These are phyloP conservation scores for Parazoanthus swiftii DNA, from an alignment of 92 coral and sea anemone species.

Conservation along the genomic window DNA sequence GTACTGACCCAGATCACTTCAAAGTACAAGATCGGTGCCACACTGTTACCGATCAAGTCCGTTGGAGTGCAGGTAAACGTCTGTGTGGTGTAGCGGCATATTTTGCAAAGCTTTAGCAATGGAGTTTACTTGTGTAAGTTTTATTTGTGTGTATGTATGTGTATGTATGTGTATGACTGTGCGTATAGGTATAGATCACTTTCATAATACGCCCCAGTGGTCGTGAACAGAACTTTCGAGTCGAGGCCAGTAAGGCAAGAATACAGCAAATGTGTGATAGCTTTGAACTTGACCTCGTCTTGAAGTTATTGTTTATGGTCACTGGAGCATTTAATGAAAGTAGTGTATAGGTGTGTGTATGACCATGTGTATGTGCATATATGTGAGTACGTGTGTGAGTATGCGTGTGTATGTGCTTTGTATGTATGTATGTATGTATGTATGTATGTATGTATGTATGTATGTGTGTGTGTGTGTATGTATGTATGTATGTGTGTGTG, in stretches of 20 bases:
- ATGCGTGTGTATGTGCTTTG: not conserved
- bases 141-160: too few species aligned
- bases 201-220: too few species aligned
- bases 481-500: not conserved
- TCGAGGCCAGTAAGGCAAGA: too few species aligned
- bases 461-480: not conserved
- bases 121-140: too few species aligned
- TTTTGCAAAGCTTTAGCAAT: too few species aligned
- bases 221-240: too few species aligned
- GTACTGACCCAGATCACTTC: conserved; percentile 74
- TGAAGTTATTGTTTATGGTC: too few species aligned
- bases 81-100: not conserved
- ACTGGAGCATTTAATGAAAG: not conserved
- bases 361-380: not conserved
- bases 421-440: not conserved
- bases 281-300: too few species aligned
- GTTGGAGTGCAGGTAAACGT: conserved; percentile 85
- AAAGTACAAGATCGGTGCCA: conserved; percentile 80
- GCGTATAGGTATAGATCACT: too few species aligned
- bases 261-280: too few species aligned
- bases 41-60: conserved; percentile 90
- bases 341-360: not conserved
- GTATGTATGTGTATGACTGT: too few species aligned
- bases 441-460: too few species aligned
- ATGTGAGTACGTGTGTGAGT: not conserved